Evolutionary conservation across 2,888 invertebrate species (phyloP).

Genomic region (Caenorhabditis wallacei): DNA sequence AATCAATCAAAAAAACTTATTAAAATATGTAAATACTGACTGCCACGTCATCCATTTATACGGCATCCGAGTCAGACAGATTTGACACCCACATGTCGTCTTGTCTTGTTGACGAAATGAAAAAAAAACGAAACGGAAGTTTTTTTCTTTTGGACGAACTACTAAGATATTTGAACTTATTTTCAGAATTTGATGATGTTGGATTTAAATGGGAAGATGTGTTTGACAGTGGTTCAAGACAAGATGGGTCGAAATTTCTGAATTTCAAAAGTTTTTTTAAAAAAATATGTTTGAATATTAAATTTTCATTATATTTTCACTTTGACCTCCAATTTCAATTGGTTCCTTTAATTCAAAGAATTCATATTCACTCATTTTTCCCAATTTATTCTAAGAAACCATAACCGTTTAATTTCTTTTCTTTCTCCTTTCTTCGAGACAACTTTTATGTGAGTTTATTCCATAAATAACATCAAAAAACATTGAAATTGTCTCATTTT

Average conservation of each 20-base stretch:
- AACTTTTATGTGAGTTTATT: background rate
- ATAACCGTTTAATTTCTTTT: background rate
- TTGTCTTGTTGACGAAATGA: slow-evolving; percentile 25
- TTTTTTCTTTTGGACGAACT: slow-evolving; percentile 7
- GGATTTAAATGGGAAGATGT: too few relatives aligned
- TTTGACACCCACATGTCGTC: slow-evolving; percentile 29
- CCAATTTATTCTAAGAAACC: background rate
- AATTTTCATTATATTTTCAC: too few relatives aligned
- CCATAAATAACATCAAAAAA: background rate
- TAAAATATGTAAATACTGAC: slow-evolving; percentile 15
- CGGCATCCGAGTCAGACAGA: slow-evolving; percentile 24
- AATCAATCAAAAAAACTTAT: slow-evolving; percentile 40
- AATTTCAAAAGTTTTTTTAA: too few relatives aligned
- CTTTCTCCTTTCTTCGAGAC: background rate
- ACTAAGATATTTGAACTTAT: slow-evolving; percentile 23
- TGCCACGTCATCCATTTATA: slow-evolving; percentile 21
- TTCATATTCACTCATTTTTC: too few relatives aligned
- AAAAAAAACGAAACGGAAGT: background rate
- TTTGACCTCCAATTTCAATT: too few relatives aligned
- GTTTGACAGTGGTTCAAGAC: too few relatives aligned
- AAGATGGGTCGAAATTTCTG: too few relatives aligned
- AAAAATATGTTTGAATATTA: too few relatives aligned
- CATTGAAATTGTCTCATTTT: background rate
- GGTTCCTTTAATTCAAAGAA: too few relatives aligned
- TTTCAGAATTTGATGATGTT: slow-evolving; percentile 6